phyloP scores from a whole-genome alignment of 2,113 vertebrate species.

The Sakesphorus luctuosus region DNA sequence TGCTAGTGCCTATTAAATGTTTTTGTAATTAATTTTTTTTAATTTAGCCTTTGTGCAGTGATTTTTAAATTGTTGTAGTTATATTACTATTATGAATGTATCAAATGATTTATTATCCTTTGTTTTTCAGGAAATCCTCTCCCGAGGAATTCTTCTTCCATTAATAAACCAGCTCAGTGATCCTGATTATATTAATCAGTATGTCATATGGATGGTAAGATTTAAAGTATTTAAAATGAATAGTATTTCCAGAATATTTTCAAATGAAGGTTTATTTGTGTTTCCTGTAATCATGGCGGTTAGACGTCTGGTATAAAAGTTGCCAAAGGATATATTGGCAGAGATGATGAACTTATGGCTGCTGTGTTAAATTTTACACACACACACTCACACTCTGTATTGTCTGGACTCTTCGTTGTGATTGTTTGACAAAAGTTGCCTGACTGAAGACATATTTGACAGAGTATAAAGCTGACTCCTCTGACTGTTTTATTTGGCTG shows the following conservation, averaged over 20 bases:
- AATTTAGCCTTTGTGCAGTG: not conserved
- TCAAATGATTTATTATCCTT: not conserved
- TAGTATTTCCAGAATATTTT: not conserved
- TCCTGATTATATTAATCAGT: slow-evolving; percentile 99
- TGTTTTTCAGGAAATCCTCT: slow-evolving; percentile 91
- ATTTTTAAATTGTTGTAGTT: not conserved
- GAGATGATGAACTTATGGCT: not conserved
- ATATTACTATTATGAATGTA: not conserved
- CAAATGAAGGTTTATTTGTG: not conserved
- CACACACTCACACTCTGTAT: rapidly evolving
- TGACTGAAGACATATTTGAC: not conserved
- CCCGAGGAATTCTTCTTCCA: slow-evolving; percentile 95
- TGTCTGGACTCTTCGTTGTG: not conserved
- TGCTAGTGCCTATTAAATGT: not conserved
- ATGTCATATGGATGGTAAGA: slow-evolving; percentile 99
- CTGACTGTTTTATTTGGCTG: not conserved
- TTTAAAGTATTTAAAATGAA: not conserved
- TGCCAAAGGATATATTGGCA: not conserved
- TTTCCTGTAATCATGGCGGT: not conserved
- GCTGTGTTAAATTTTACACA: not conserved
- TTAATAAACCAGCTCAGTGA: slow-evolving; percentile 98
- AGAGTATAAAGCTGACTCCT: not conserved
- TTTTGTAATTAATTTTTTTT: not conserved
- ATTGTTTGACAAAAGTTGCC: not conserved
- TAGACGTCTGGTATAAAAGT: not conserved